Conservation (phyloP, 1,140 invertebrate species). For the Adelges cooleyi region DNA sequence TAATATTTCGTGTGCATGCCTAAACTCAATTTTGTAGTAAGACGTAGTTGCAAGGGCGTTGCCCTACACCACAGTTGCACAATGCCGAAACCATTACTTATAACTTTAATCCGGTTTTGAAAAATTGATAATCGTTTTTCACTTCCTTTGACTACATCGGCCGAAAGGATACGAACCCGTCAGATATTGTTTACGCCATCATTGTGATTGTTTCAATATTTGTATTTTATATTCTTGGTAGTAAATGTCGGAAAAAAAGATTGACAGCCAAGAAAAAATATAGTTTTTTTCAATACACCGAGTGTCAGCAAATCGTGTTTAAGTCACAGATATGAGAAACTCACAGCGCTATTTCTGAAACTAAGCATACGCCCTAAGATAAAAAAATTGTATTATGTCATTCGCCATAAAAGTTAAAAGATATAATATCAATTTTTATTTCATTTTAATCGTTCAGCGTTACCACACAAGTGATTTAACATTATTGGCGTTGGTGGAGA, state of each 20-base stretch:
- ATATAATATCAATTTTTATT: too few species aligned
- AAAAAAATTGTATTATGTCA: background rate
- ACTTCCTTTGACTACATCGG: background rate
- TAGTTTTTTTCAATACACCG: too few species aligned
- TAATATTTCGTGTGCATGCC: constrained; percentile 24
- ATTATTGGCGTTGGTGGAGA: background rate
- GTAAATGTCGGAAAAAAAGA: too few species aligned
- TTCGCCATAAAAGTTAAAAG: too few species aligned
- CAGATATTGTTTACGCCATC: background rate
- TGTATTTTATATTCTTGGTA: background rate
- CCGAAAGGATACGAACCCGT: background rate
- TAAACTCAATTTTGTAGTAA: constrained; percentile 6
- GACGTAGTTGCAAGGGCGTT: constrained; percentile 18
- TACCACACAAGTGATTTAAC: too few species aligned
- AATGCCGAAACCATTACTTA: constrained; percentile 18
- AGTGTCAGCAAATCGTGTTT: too few species aligned
- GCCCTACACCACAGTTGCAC: background rate
- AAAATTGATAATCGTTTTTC: constrained; percentile 28
- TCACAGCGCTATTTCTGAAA: background rate
- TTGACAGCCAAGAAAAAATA: background rate
- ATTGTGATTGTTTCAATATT: background rate
- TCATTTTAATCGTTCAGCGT: too few species aligned
- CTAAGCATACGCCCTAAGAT: background rate
- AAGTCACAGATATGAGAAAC: too few species aligned
- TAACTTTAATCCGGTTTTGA: constrained; percentile 24